Base-by-base conservation (phyloP, 2,888 invertebrate genomes). In the Polydrusus cervinus region DNA sequence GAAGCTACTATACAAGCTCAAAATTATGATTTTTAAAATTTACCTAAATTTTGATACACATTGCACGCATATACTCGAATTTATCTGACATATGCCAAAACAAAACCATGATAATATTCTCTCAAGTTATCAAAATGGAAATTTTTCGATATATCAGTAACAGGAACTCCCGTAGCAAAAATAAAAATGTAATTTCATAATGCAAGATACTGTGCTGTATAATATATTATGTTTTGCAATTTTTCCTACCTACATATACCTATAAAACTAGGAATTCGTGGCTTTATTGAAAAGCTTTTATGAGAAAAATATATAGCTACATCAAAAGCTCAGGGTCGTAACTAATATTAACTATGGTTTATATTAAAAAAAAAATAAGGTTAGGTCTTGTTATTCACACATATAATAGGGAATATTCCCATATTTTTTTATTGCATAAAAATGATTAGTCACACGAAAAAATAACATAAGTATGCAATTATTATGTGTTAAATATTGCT, bases 71-170 rank as follows among this genome's bases (percentile, higher is more conserved):
- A 53, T 18, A 38, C 6, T 16, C 38, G 16, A 60, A 16, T 60
- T 38, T 60, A 60, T 38, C 18, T 60, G 57, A 60, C 57, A 60
- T 11, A 60, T 60, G 10, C 30, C 16, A 18, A 60, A 38, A 60
- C 57, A 60, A 60, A 61, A 70, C 14, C 25, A 51, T 43, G 20
- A 34, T 65, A 73, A 67, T 67, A 73, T 67, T 67, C 73, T 60
- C 49, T 20, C 66, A 67, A 67, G 73, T 65, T 73, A 73, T 73
- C 66, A 73, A 73, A 73, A 73, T 73, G 73, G 67, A 73, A 70
- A 70, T 70, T 70, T 70, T 70, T 62, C 70, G 62, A 67, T 73
- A 67, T 66, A 67, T 67, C 71, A 64, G 49, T 43, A 53, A 38
- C 51, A 64, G 34, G 66, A 71, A 53, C 65, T 66, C 47, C 49